Evolutionary conservation across 2,797 vertebrate species (phyloP), one percentile per base, ranked within the genome.

Genomic region (Champsocephalus esox): DNA sequence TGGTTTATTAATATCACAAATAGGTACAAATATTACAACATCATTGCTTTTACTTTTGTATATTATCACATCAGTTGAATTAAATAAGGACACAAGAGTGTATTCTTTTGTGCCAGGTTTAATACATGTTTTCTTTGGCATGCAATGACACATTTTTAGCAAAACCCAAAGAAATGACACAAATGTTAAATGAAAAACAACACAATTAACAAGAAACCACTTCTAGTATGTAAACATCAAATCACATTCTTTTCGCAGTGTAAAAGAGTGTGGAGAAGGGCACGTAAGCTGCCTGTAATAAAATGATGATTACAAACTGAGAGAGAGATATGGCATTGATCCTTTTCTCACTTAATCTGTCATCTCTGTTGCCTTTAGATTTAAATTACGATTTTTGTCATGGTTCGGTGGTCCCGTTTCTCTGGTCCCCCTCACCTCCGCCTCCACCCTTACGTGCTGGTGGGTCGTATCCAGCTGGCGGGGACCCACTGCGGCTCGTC

Each of bases 401-500:
- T 51, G 8, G 14, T 57, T 0, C 46, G 21, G 12, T 14, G 43
- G 12, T 38, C 3, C 13, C 19, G 21, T 55, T n/a, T 58, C 57
- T 19, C n/a, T 16, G 13, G 50, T 56, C 32, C 48, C 58, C n/a
- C 60, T 0, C 5, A 24, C 45, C 19, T 21, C 59, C 17, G 4
- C 19, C n/a, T 75, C 28, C 43, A 16, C 44, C 71, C 69, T 94
- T 90, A 97, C 32, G 93, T 63, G 45, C 77, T 38, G 3, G 92
- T 91, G 66, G 95, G 95, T 79, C 95, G 94, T 77, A 98, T 96
- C 98, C 98, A 99, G n/a, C 87, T 82, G 64, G 95, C 94, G 1
- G 97, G 97, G 46, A 99, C 95, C 97, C 98, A 99, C 89, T 98
- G 97, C 0, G 97, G 96, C 78, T 97, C 96, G 0, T 97, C 96